Evolutionary conservation across 2,113 vertebrate genomes (phyloP).

Genomic region (Melospiza melodia): DNA sequence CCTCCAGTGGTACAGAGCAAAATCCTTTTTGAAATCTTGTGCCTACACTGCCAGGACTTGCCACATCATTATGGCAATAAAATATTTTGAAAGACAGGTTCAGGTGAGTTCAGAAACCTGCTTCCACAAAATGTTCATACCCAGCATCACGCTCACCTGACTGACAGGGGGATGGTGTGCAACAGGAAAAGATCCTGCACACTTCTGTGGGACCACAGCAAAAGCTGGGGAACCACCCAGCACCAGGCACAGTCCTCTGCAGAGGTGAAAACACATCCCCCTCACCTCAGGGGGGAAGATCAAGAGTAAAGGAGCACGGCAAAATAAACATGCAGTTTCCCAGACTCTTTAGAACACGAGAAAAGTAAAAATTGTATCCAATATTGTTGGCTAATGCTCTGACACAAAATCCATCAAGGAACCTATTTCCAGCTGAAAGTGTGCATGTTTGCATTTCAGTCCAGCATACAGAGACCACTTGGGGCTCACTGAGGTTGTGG

Average conservation of each 20-base stretch:
- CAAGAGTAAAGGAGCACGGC: background rate
- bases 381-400: background rate
- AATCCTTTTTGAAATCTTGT: background rate
- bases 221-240: background rate
- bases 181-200: accelerated
- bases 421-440: background rate
- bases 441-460: background rate
- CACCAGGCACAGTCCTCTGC: background rate
- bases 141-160: background rate
- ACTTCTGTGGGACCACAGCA: background rate
- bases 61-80: background rate
- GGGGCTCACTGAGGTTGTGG: background rate
- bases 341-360: background rate
- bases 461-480: background rate
- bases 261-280: background rate
- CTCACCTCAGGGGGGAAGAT: background rate
- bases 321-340: background rate
- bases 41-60: background rate
- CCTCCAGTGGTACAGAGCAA: background rate
- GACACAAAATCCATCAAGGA: background rate
- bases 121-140: background rate
- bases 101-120: background rate
- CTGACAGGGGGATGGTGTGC: accelerated
- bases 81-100: background rate
- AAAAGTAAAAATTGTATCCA: background rate